Percentiles rank a stretch among this genome's conserved stretches.
Conservation (phyloP, 1,140 invertebrate genomes). For the Drosophila erecta region DNA sequence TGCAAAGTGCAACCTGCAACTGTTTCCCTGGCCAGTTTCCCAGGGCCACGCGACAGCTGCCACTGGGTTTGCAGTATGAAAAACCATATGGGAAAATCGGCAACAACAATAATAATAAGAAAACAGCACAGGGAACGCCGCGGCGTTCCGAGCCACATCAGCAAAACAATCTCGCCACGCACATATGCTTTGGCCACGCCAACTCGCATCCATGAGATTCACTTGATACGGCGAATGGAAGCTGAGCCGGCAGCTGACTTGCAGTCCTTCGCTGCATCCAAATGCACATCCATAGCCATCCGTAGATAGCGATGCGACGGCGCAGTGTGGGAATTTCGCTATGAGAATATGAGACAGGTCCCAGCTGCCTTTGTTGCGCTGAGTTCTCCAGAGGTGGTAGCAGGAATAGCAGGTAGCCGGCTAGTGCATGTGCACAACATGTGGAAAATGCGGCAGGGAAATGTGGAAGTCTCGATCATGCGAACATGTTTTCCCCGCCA, state of each 20-base stretch:
- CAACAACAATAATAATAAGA: slow-evolving; percentile 44
- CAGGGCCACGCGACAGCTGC: slow-evolving; percentile 74
- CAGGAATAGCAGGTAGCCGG: slow-evolving; percentile 54
- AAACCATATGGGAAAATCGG: slow-evolving; percentile 77
- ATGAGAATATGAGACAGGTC: slow-evolving; percentile 64
- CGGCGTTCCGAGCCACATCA: slow-evolving; percentile 18
- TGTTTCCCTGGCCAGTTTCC: slow-evolving; percentile 51
- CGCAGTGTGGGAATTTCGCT: slow-evolving; percentile 70
- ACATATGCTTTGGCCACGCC: slow-evolving; percentile 54
- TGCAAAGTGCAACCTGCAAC: slow-evolving; percentile 58
- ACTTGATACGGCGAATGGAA: slow-evolving; percentile 58
- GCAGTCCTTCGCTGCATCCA: slow-evolving; percentile 59
- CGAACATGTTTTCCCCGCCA: slow-evolving; percentile 26
- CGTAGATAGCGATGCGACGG: slow-evolving; percentile 50
- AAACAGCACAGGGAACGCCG: slow-evolving; percentile 9
- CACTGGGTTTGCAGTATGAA: slow-evolving; percentile 53
- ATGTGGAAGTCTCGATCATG: slow-evolving; percentile 45
- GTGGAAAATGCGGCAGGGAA: slow-evolving; percentile 60
- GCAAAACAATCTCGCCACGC: slow-evolving; percentile 59
- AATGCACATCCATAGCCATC: slow-evolving; percentile 24
- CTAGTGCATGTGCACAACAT: slow-evolving; percentile 59
- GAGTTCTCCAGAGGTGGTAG: slow-evolving; percentile 29
- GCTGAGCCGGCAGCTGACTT: slow-evolving; percentile 67
- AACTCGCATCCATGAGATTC: slow-evolving; percentile 52
- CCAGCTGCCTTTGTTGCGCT: slow-evolving; percentile 23